These are phyloP conservation scores for Agelas oroides DNA, from an alignment of 37 sponge, comb jelly and placozoan genomes.

Conservation along the genomic window DNA sequence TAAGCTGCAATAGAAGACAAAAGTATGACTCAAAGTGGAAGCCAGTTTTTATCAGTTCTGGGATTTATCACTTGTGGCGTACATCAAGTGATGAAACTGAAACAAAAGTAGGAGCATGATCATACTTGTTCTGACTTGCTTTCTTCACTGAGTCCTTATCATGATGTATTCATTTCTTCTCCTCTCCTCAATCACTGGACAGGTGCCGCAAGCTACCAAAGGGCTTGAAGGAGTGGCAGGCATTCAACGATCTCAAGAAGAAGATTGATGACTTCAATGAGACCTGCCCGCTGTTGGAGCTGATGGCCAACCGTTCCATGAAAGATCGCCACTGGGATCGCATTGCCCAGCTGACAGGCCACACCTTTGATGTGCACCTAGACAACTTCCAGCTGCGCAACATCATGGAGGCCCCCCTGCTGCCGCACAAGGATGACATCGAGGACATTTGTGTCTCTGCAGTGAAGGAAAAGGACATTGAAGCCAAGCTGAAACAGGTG, in stretches of 20 bases:
- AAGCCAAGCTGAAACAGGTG: constrained; percentile 93
- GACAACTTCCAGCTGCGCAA: constrained; percentile 88
- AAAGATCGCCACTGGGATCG: constrained; percentile 96
- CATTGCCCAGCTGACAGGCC: constrained; percentile 74
- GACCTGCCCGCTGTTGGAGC: constrained; percentile 94
- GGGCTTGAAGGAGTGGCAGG: constrained; percentile 97
- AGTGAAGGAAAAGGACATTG: constrained; percentile 99
- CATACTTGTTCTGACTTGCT: too few relatives aligned
- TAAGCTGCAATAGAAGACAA: too few relatives aligned
- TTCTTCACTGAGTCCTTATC: too few relatives aligned
- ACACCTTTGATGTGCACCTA: constrained; percentile 89
- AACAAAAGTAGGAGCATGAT: too few relatives aligned
- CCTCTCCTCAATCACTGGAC: too few relatives aligned
- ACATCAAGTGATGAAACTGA: too few relatives aligned
- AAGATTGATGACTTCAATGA: constrained; percentile 98
- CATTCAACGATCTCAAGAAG: constrained; percentile 92
- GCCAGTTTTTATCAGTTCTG: too few relatives aligned
- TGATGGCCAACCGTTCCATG: constrained; percentile 96
- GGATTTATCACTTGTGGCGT: too few relatives aligned
- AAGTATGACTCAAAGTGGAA: too few relatives aligned
- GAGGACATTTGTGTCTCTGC: constrained; percentile 98
- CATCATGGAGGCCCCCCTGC: constrained; percentile 96
- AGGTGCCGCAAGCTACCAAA: constrained; percentile 98
- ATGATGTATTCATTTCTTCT: too few relatives aligned
- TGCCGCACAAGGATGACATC: constrained; percentile 92